Conservation (phyloP, 1,140 invertebrate genomes). For the Drosophila tropicalis region DNA sequence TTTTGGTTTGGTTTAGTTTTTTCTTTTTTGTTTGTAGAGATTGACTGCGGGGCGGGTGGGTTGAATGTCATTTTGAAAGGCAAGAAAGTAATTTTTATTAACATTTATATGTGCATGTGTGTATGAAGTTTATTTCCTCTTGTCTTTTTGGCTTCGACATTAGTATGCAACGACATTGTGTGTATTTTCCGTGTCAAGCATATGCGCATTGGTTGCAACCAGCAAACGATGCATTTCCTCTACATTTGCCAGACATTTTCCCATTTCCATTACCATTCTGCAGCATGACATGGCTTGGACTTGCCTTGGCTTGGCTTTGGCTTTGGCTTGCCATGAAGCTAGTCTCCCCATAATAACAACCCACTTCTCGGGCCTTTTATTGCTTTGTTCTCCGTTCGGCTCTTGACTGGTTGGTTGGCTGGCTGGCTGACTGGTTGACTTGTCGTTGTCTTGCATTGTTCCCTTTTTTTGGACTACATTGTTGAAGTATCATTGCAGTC, state of each 20-base stretch:
- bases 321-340: neutral
- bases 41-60: conserved; percentile 20
- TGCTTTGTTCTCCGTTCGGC: conserved; percentile 58
- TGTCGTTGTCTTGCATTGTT: conserved; percentile 49
- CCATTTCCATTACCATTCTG: conserved; percentile 53
- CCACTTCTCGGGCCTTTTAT: conserved; percentile 69
- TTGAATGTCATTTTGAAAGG: conserved; percentile 38
- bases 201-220: conserved; percentile 48
- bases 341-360: conserved; percentile 42
- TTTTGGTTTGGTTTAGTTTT: conserved; percentile 6
- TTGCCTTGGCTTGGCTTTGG: neutral
- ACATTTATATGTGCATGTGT: conserved; percentile 26
- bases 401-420: conserved; percentile 8
- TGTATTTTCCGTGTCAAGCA: conserved; percentile 74
- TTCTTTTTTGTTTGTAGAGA: conserved; percentile 17
- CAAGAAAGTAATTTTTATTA: conserved; percentile 65
- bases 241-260: conserved; percentile 63
- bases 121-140: conserved; percentile 35
- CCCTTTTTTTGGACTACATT: conserved; percentile 64
- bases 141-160: conserved; percentile 46
- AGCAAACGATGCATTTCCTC: conserved; percentile 58
- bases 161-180: conserved; percentile 60
- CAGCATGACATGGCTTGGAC: conserved; percentile 33
- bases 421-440: conserved; percentile 4
- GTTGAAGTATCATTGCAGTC: conserved; percentile 23